These are phyloP conservation scores for Bombus consobrinus DNA, from an alignment of 1,140 invertebrate species.

Conservation along the genomic window DNA sequence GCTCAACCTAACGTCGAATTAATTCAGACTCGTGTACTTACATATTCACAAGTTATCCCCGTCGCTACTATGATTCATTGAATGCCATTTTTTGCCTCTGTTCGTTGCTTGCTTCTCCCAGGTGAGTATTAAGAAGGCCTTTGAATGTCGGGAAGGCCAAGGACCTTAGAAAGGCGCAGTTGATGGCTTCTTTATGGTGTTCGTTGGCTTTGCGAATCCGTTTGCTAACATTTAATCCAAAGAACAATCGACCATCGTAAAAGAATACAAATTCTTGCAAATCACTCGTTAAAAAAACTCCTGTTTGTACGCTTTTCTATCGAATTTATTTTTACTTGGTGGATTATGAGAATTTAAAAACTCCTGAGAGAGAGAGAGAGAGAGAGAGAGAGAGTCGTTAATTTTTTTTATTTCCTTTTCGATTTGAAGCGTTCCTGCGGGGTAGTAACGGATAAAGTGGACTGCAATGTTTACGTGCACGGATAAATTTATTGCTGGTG, in stretches of 20 bases:
- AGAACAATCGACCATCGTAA: too few relatives aligned
- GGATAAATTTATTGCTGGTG: background rate
- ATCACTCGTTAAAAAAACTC: background rate
- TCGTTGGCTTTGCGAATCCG: too few relatives aligned
- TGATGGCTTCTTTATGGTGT: background rate
- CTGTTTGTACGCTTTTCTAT: background rate
- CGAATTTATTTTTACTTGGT: background rate
- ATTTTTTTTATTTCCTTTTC: background rate
- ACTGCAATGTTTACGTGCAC: background rate
- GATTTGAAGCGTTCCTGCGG: background rate
- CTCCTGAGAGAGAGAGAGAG: too few relatives aligned
- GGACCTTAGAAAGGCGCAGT: conserved; percentile 1
- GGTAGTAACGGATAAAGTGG: background rate
- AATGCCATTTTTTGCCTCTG: background rate
- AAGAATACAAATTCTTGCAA: background rate
- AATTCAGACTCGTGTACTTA: background rate
- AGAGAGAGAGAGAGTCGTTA: background rate
- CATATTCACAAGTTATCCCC: background rate
- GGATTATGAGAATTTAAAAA: background rate
- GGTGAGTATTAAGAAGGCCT: conserved; percentile 16
- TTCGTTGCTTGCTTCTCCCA: conserved; percentile 11
- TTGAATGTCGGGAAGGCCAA: conserved; percentile 15
- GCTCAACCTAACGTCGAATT: background rate
- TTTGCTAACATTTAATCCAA: background rate
- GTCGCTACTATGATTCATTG: conserved; percentile 20